Evolutionary conservation across 2,113 vertebrate species (phyloP).

Genomic region (Periophthalmus modestus): DNA sequence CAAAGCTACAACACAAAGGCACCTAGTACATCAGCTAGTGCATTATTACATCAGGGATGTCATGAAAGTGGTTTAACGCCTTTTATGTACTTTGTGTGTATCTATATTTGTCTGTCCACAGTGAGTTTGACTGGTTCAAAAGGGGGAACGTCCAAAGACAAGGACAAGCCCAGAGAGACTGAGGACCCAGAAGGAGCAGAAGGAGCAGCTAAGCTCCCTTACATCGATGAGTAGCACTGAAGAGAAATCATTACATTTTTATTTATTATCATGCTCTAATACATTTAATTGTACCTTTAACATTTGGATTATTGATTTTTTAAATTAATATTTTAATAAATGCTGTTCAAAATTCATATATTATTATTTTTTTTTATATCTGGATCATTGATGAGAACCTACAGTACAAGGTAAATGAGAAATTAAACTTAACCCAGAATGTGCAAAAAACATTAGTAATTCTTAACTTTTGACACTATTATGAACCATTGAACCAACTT

Average conservation of each 20-base stretch:
- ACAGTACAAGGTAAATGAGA: no score
- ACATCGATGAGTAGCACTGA: conserved; percentile 54
- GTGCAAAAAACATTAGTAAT: no score
- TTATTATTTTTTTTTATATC: not conserved
- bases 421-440: no score
- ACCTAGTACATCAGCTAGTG: no score
- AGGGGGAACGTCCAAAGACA: conserved; percentile 28
- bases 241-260: not conserved
- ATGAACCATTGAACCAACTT: no score
- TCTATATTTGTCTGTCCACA: conserved; percentile 14
- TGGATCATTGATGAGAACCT: not conserved
- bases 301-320: not conserved
- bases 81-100: not conserved
- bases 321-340: not conserved
- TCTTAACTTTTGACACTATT: no score
- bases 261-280: not conserved
- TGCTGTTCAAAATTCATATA: not conserved
- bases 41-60: no score
- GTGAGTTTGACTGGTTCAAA: conserved; percentile 50
- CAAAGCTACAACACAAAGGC: no score
- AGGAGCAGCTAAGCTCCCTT: conserved; percentile 62
- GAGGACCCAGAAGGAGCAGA: conserved; percentile 38
- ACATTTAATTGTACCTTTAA: not conserved
- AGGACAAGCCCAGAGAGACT: conserved; percentile 33
- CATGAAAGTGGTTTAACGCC: no score